Conservation (phyloP, 2,888 invertebrate genomes). For the Phaedon cochleariae region DNA sequence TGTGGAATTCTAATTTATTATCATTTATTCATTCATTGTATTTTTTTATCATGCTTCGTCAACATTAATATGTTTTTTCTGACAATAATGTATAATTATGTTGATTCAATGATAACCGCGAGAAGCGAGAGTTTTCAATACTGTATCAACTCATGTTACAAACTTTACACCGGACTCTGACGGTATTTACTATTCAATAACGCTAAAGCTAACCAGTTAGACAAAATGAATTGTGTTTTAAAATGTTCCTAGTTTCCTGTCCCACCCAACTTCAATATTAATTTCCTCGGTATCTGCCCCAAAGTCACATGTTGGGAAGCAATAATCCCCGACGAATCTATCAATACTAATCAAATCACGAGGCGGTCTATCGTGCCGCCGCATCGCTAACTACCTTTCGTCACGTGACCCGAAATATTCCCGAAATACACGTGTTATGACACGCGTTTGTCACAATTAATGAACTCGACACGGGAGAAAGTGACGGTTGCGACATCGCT, state of each 20-base stretch:
- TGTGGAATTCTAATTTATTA: too few relatives aligned
- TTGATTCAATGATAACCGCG: too few relatives aligned
- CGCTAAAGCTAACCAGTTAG: too few relatives aligned
- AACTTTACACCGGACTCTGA: too few relatives aligned
- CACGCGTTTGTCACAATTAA: conserved; percentile 59
- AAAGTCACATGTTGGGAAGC: conserved; percentile 39
- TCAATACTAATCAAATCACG: conserved; percentile 43
- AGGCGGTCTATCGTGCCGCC: conserved; percentile 31
- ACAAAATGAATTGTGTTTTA: background rate
- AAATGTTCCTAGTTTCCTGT: background rate
- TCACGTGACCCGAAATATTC: conserved; percentile 31
- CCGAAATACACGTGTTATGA: conserved; percentile 56
- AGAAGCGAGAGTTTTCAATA: too few relatives aligned
- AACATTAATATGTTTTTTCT: too few relatives aligned
- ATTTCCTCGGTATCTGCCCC: conserved; percentile 33
- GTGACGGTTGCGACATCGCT: conserved; percentile 53
- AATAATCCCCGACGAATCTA: conserved; percentile 36
- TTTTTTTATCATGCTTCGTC: too few relatives aligned
- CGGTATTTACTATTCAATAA: too few relatives aligned
- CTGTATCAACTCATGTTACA: too few relatives aligned
- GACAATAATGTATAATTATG: too few relatives aligned
- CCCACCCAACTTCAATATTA: conserved; percentile 19
- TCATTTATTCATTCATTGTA: too few relatives aligned
- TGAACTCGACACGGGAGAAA: conserved; percentile 55
- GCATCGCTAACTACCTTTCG: conserved; percentile 31